Evolutionary conservation across 2,797 vertebrate species (phyloP).

Genomic region (Xenopus petersii): DNA sequence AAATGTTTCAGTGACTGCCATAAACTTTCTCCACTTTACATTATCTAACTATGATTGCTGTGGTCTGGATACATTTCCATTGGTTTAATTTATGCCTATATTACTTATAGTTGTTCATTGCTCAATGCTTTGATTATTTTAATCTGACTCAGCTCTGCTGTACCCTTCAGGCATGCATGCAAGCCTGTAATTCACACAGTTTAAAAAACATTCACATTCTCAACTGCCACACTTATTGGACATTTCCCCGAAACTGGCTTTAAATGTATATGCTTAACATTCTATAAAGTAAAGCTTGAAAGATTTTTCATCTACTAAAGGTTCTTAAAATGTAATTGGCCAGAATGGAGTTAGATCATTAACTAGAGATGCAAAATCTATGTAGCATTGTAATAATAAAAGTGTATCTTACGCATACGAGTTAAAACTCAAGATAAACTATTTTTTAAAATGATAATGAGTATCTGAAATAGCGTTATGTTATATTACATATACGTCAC

Average conservation of each 20-base stretch:
- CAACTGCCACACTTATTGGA: conserved; percentile 18
- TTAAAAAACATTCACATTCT: conserved; percentile 34
- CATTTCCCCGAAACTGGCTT: conserved; percentile 13
- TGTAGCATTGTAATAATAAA: neutral
- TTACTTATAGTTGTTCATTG: conserved; percentile 44
- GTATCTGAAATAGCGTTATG: no score
- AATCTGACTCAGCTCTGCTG: conserved; percentile 45
- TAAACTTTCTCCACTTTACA: conserved; percentile 34
- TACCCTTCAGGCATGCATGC: conserved; percentile 36
- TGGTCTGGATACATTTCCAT: conserved; percentile 37
- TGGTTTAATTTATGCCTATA: conserved; percentile 43
- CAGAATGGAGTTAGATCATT: conserved; percentile 6
- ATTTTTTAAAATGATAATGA: no score
- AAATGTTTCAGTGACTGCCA: conserved; percentile 30
- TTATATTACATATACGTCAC: no score
- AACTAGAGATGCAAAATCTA: neutral
- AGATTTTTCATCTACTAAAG: conserved; percentile 16
- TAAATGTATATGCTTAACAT: conserved; percentile 5
- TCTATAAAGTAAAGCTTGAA: conserved; percentile 8
- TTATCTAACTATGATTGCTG: conserved; percentile 38
- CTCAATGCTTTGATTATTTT: conserved; percentile 40
- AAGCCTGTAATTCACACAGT: conserved; percentile 38
- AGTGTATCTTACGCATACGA: no score
- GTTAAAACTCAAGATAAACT: no score
- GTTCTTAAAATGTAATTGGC: conserved; percentile 25